A percentile compares a stretch with the other conserved stretches of the same genome.
Evolutionary conservation across 2,888 invertebrate genomes (phyloP).

Genomic region (Smittia aterrima): DNA sequence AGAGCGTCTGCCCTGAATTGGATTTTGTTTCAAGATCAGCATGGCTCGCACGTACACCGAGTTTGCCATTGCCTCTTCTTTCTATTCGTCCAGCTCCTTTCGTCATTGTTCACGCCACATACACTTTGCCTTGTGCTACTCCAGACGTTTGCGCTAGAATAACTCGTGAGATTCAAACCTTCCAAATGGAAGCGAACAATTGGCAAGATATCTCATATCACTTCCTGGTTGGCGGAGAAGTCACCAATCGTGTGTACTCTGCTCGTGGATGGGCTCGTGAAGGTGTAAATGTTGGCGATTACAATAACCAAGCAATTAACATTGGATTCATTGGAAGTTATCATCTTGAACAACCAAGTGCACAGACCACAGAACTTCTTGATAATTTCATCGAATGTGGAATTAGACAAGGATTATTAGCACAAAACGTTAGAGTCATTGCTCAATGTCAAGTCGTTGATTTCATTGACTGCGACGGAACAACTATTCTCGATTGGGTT

Average conservation of each 20-base stretch:
- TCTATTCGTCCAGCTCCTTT: background rate
- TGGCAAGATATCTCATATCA: slow-evolving; percentile 1
- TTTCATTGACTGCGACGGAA: background rate
- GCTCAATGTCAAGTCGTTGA: background rate
- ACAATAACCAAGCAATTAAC: background rate
- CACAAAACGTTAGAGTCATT: background rate
- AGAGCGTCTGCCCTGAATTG: background rate
- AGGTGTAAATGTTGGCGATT: background rate
- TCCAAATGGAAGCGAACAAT: background rate
- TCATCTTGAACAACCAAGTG: background rate
- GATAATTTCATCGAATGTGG: background rate
- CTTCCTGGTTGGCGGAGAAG: background rate
- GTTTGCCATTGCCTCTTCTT: background rate
- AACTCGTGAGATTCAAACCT: background rate
- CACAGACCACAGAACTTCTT: background rate
- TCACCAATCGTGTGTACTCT: background rate
- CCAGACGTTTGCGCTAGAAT: background rate
- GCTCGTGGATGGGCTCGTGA: background rate
- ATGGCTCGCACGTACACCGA: background rate
- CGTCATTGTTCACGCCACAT: background rate
- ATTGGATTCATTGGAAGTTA: background rate
- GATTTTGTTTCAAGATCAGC: background rate
- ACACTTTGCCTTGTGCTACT: background rate
- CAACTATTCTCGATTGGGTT: slow-evolving; percentile 1
- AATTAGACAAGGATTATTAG: background rate